Percentiles rank a stretch among this genome's conserved stretches.
Conservation (phyloP, 2,797 vertebrate species). For the Enteromius mattozi region DNA sequence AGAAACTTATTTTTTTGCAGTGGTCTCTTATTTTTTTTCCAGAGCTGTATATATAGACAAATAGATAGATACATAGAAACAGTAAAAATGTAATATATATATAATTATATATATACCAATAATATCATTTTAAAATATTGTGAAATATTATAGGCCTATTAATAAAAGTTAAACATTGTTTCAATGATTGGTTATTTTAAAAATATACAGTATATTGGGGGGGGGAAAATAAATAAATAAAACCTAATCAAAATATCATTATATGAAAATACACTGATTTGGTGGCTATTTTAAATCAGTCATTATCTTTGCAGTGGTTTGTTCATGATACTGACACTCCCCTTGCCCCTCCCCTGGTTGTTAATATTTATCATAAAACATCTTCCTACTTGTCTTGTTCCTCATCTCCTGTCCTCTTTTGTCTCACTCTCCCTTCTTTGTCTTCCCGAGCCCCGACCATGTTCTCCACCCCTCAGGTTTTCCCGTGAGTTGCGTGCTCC, state of each 20-base stretch:
- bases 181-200: not conserved
- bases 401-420: not conserved
- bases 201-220: not conserved
- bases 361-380: not conserved
- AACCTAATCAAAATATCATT: not conserved
- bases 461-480: slow-evolving; percentile 59
- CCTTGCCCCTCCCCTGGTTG: too few relatives aligned
- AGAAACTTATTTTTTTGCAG: too few relatives aligned
- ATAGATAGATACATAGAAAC: too few relatives aligned
- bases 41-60: too few relatives aligned
- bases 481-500: slow-evolving; percentile 70
- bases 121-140: too few relatives aligned
- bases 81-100: too few relatives aligned
- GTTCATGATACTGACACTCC: too few relatives aligned
- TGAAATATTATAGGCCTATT: too few relatives aligned
- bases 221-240: too few relatives aligned
- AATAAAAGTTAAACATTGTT: not conserved
- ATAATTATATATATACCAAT: too few relatives aligned
- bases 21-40: too few relatives aligned
- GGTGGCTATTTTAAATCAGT: not conserved
- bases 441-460: slow-evolving; percentile 30
- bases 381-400: slow-evolving; percentile 2
- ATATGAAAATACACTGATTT: not conserved
- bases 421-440: slow-evolving; percentile 25
- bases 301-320: too few relatives aligned